These are phyloP conservation scores for Clupea harengus DNA, from an alignment of 2,113 vertebrate genomes.

Conservation along the genomic window DNA sequence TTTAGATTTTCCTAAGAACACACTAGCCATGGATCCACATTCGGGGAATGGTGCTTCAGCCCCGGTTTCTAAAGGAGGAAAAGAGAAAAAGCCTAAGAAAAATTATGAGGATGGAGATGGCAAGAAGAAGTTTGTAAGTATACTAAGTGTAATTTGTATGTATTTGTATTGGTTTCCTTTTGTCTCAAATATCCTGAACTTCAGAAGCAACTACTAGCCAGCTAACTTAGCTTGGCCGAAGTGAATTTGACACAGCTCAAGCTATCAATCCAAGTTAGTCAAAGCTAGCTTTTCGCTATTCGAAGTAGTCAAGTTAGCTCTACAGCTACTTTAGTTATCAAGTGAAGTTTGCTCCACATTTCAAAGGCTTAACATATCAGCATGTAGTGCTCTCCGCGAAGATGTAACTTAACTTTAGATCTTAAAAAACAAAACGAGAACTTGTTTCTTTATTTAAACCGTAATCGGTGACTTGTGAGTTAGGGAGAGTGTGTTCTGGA, in stretches of 20 bases:
- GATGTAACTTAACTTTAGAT: no score
- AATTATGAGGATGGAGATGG: constrained; percentile 70
- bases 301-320: neutral
- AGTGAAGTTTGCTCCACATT: neutral
- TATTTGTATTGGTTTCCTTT: neutral
- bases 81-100: constrained; percentile 78
- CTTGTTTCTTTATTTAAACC: neutral
- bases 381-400: neutral
- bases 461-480: neutral
- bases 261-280: neutral
- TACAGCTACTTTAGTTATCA: neutral
- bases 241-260: neutral
- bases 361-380: neutral
- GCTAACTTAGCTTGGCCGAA: neutral
- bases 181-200: neutral
- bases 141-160: neutral
- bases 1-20: constrained; percentile 43
- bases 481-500: neutral
- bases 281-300: neutral
- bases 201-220: neutral
- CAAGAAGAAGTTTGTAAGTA: constrained; percentile 80
- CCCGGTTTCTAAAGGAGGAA: constrained; percentile 60
- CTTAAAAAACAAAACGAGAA: no score
- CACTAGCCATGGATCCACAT: constrained; percentile 64
- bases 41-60: constrained; percentile 66